Conservation (phyloP, 2,888 invertebrate species). For the Zonitis immaculata region DNA sequence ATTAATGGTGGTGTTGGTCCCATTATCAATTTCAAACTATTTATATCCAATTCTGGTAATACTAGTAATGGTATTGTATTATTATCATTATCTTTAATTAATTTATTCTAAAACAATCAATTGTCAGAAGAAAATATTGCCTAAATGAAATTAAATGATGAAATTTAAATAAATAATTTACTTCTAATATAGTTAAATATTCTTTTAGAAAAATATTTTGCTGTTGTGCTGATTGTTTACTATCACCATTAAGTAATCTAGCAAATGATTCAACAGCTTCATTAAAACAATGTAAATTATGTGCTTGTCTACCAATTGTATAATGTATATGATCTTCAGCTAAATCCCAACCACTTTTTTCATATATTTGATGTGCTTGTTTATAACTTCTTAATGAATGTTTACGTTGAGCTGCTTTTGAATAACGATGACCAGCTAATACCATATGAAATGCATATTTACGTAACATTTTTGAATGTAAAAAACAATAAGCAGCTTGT, state of each 20-base stretch:
- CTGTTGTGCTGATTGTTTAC: slow-evolving; percentile 66
- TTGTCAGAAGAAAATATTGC: too few relatives aligned
- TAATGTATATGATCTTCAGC: slow-evolving; percentile 96
- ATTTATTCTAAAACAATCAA: slow-evolving; percentile 36
- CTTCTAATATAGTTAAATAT: slow-evolving; percentile 80
- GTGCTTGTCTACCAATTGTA: slow-evolving; percentile 86
- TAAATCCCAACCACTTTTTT: slow-evolving; percentile 78
- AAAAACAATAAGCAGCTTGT: slow-evolving; percentile 91
- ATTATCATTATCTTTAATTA: slow-evolving; percentile 48
- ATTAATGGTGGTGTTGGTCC: slow-evolving; percentile 57
- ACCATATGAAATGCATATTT: slow-evolving; percentile 97
- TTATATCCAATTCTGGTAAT: slow-evolving; percentile 66
- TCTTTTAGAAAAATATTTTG: slow-evolving; percentile 81
- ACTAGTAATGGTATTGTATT: slow-evolving; percentile 56
- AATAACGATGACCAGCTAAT: slow-evolving; percentile 91
- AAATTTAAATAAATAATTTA: slow-evolving; percentile 39
- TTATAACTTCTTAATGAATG: slow-evolving; percentile 90
- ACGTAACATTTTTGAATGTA: slow-evolving; percentile 70
- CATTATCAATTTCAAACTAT: slow-evolving; percentile 65
- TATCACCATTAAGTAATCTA: slow-evolving; percentile 66
- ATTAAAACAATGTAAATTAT: slow-evolving; percentile 67
- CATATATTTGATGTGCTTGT: slow-evolving; percentile 77
- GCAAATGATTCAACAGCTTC: slow-evolving; percentile 73
- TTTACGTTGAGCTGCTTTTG: slow-evolving; percentile 86
- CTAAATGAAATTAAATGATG: slow-evolving; percentile 13